phyloP scores from a whole-genome alignment of 2,113 vertebrate species.

The Trochalopteron elliotii region DNA sequence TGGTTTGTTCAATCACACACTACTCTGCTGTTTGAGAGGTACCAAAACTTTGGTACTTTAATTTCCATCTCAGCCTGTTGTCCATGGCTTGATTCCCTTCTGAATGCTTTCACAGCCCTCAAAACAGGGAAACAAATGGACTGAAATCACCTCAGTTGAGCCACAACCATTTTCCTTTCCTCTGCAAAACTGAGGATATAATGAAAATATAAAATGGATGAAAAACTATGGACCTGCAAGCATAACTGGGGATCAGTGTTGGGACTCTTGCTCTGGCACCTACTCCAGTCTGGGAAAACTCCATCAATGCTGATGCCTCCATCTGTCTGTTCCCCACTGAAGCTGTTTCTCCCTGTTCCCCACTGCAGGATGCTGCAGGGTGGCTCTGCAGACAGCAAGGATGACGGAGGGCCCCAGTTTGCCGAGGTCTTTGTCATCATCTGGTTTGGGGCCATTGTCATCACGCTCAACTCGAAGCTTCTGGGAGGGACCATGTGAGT shows the following conservation, averaged over 20 bases:
- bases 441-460: conserved; percentile 97
- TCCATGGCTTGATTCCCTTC: neutral
- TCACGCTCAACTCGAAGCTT: conserved; percentile 95
- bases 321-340: neutral
- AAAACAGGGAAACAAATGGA: neutral
- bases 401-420: conserved; percentile 92
- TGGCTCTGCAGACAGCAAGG: conserved; percentile 81
- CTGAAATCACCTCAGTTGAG: neutral
- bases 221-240: neutral
- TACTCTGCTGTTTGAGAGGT: neutral
- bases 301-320: fast-evolving
- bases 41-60: neutral
- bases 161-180: neutral
- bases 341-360: neutral
- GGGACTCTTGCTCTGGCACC: neutral
- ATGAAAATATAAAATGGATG: neutral
- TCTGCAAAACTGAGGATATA: neutral
- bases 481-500: conserved; percentile 94
- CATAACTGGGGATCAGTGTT: neutral
- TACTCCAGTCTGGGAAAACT: neutral
- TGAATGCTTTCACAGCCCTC: neutral
- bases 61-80: neutral
- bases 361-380: conserved; percentile 87
- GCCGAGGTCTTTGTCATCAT: conserved; percentile 96
- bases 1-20: neutral